These are phyloP conservation scores for Plecturocebus donacophilus DNA, from an alignment of 2,113 vertebrate genomes.

Conservation along the genomic window DNA sequence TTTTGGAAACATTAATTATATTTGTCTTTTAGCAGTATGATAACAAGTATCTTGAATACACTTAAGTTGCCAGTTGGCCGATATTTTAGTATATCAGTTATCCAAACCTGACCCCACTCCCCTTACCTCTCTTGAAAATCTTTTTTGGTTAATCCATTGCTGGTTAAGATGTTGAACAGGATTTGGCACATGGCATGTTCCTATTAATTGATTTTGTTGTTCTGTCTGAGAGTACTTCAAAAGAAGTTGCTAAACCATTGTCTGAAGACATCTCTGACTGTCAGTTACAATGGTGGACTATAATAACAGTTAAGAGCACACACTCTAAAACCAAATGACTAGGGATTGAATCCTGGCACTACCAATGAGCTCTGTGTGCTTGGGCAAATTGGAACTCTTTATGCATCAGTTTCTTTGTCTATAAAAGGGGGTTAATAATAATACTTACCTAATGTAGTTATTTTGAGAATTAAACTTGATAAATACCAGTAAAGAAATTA, in stretches of 20 bases:
- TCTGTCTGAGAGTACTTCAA: background rate
- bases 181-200: background rate
- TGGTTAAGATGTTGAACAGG: background rate
- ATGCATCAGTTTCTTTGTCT: background rate
- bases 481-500: background rate
- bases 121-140: background rate
- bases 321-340: background rate
- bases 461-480: background rate
- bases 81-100: background rate
- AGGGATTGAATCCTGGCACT: background rate
- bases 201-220: background rate
- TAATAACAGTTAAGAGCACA: no score
- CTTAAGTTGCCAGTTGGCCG: background rate
- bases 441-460: background rate
- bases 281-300: background rate
- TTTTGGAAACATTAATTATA: constrained; percentile 26
- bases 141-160: background rate
- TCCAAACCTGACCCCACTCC: background rate
- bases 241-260: background rate
- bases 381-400: background rate
- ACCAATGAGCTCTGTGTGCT: background rate
- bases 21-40: background rate
- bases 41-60: background rate
- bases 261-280: background rate
- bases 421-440: background rate